Evolutionary conservation across 2,113 vertebrate genomes (phyloP), one percentile per base, ranked within the genome.

Genomic region (Pica pica): DNA sequence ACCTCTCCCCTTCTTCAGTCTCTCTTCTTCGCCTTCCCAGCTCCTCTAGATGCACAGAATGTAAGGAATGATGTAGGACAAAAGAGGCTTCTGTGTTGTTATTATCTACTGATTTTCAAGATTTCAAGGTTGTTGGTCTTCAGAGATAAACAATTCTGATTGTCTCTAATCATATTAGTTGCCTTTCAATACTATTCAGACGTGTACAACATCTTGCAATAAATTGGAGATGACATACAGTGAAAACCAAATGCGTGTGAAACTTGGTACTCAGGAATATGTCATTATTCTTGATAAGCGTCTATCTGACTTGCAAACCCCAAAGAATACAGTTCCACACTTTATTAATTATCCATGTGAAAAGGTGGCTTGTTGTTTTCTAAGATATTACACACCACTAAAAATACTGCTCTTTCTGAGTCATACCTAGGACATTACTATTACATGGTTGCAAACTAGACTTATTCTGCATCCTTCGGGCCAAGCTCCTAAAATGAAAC

Each of bases 1-100:
- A 35, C 1, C 3, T 76, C 27, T 5, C 4, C 2, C 2, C 4
- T 74, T 67, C 50, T 67, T 65, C 5, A 2, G 1, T 31, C 14
- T 63, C 16, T 20, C 4, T 44, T 46, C 11, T 85, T 75, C 4
- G 2, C 19, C 28, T 74, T 67, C n/a, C 78, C 15, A 47, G 19
- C 19, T 55, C 15, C 33, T 84, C 31, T 41, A 74, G 20, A 67
- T n/a, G 8, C 13, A 67, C 16, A 47, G 44, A 93, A 82, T 19
- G 3, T 17, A 69, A 65, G 14, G 6, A 65, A 28, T 30, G 2
- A 27, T 44, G 30, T 0, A 0, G 27, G n/a, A 83, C 8, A 83
- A 60, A 12, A 81, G 5, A 80, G 30, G 39, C 13, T 75, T 87
- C 11, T 77, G 70, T 5, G 7, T 10, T 75, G 10, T 81, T 77